These are phyloP conservation scores for Schizopygopsis malacanthus DNA, from an alignment of 2,797 vertebrate species.

Conservation along the genomic window DNA sequence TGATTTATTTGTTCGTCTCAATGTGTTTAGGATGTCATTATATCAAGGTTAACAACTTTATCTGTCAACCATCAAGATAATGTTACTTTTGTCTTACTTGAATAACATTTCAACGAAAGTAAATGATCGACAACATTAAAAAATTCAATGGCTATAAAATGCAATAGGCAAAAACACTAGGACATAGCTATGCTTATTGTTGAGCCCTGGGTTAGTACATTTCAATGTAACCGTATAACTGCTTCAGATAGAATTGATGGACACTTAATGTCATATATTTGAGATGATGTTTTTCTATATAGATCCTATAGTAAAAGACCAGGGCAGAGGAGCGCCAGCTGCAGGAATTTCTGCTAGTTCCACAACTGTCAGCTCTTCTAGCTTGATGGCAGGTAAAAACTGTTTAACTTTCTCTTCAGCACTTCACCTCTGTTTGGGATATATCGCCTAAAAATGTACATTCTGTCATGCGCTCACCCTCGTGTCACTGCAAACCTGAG, in stretches of 20 bases:
- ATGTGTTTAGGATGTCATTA: neutral
- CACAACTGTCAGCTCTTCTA: slow-evolving; percentile 88
- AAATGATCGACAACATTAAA: neutral
- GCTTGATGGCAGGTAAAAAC: slow-evolving; percentile 86
- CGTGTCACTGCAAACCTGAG: neutral
- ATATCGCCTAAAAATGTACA: neutral
- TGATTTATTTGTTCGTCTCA: neutral
- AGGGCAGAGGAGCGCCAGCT: slow-evolving; percentile 80
- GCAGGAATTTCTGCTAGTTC: slow-evolving; percentile 79
- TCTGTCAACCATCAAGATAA: neutral
- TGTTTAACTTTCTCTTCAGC: neutral
- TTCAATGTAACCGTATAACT: neutral
- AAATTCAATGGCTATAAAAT: neutral
- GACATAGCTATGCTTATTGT: neutral
- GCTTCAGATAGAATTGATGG: neutral
- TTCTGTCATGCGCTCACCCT: neutral
- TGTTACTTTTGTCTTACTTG: neutral
- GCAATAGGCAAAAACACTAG: neutral
- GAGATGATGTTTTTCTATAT: slow-evolving; percentile 29
- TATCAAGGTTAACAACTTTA: neutral
- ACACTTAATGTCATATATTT: neutral
- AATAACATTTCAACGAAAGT: neutral
- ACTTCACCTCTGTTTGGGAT: neutral
- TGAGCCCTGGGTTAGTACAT: neutral
- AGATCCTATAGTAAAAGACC: slow-evolving; percentile 88